Percentiles rank a stretch among this genome's conserved stretches.
phyloP scores from a whole-genome alignment of 2,797 vertebrate genomes.

The Spinibarbus caldwelli region DNA sequence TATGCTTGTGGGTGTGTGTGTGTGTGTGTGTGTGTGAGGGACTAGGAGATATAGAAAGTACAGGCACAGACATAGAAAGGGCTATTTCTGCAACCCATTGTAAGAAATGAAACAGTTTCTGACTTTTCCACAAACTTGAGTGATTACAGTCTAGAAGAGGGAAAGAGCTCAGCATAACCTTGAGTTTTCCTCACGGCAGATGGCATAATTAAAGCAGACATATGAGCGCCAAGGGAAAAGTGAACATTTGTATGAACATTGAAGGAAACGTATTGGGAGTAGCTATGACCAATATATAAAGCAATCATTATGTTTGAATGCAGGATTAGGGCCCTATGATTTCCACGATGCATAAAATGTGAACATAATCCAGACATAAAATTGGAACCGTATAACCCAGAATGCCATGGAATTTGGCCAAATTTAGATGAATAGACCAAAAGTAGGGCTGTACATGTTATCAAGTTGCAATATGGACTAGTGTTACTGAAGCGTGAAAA shows the following conservation, averaged over 20 bases:
- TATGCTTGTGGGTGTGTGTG: conserved; percentile 17
- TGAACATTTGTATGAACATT: conserved; percentile 69
- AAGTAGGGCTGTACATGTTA: neutral
- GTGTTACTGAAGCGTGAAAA: neutral
- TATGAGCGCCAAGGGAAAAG: conserved; percentile 66
- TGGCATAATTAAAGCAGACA: conserved; percentile 77
- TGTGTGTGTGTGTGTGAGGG: neutral
- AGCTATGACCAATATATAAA: conserved; percentile 57
- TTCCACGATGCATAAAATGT: neutral
- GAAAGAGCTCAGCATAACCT: conserved; percentile 73
- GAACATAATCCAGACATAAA: neutral
- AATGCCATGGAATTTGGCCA: neutral
- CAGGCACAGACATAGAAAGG: conserved; percentile 32
- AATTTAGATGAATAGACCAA: neutral
- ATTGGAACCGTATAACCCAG: neutral
- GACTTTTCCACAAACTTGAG: conserved; percentile 20
- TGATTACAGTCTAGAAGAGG: neutral
- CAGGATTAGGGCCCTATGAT: neutral
- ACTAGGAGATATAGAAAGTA: conserved; percentile 36
- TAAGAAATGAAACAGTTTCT: conserved; percentile 20
- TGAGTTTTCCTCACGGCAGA: conserved; percentile 69
- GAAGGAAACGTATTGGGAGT: conserved; percentile 71
- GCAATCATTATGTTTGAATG: conserved; percentile 69
- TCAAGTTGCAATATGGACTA: neutral
- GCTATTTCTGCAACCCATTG: conserved; percentile 8